Evolutionary conservation across 2,113 vertebrate genomes (phyloP).

Genomic region (Istiophorus platypterus): DNA sequence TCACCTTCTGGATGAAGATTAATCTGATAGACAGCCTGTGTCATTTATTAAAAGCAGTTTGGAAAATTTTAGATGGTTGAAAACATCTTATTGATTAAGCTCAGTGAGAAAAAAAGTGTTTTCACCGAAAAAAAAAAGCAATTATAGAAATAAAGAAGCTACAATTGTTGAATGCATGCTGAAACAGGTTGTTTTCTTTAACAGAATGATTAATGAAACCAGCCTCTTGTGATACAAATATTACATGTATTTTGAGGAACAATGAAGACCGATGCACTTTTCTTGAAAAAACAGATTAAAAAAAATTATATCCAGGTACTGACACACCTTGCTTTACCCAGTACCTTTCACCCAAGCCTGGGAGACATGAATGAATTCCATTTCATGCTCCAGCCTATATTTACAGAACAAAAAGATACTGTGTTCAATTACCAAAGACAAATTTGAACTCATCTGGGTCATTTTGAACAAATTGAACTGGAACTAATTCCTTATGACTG

Average conservation of each 20-base stretch:
- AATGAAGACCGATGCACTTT: not conserved
- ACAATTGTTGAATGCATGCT: not conserved
- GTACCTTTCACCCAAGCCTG: slow-evolving; percentile 54
- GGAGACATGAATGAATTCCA: slow-evolving; percentile 63
- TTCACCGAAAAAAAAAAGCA: not conserved
- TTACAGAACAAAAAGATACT: slow-evolving; percentile 70
- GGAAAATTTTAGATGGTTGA: slow-evolving; percentile 8
- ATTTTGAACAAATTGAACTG: slow-evolving; percentile 72
- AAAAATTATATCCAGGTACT: slow-evolving; percentile 10
- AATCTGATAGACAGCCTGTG: not conserved
- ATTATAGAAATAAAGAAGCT: not conserved
- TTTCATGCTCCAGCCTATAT: slow-evolving; percentile 70
- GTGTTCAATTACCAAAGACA: slow-evolving; percentile 76
- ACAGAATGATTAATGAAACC: not conserved
- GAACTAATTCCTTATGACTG: slow-evolving; percentile 70
- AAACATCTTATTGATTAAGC: slow-evolving; percentile 9
- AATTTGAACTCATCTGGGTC: slow-evolving; percentile 75
- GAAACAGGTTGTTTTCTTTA: not conserved
- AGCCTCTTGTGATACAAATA: not conserved
- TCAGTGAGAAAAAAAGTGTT: slow-evolving; percentile 5
- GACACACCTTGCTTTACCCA: slow-evolving; percentile 44
- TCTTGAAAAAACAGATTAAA: slow-evolving; percentile 4
- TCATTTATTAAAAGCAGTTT: slow-evolving; percentile 19
- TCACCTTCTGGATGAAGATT: slow-evolving; percentile 11
- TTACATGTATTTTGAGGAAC: not conserved